phyloP scores from a whole-genome alignment of 2,113 vertebrate genomes.

The Larimichthys crocea region DNA sequence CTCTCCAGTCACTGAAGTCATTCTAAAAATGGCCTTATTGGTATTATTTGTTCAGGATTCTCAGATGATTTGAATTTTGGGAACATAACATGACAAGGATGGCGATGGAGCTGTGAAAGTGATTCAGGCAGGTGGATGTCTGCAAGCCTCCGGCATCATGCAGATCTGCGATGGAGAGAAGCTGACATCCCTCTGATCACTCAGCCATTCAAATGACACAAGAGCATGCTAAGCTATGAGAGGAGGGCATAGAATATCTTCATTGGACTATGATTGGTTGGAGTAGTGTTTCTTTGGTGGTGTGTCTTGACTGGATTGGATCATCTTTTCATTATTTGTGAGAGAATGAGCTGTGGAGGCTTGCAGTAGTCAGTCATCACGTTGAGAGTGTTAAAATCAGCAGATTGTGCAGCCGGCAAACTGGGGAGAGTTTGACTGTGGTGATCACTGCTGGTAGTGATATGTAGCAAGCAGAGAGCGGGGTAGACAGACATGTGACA shows the following conservation, averaged over 20 bases:
- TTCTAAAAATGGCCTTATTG: background rate
- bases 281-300: background rate
- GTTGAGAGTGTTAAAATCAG: background rate
- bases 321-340: background rate
- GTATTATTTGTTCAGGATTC: background rate
- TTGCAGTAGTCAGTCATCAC: background rate
- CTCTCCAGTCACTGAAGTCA: background rate
- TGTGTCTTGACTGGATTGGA: background rate
- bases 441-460: background rate
- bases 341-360: background rate
- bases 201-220: slow-evolving; percentile 15
- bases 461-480: background rate
- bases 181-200: slow-evolving; percentile 20
- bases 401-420: background rate
- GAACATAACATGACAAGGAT: background rate
- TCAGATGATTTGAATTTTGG: background rate
- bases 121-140: slow-evolving; percentile 29
- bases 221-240: background rate
- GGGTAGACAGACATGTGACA: background rate
- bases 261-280: no score
- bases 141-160: slow-evolving; percentile 31
- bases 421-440: background rate
- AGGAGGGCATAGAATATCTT: no score
- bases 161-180: slow-evolving; percentile 34
- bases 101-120: slow-evolving; percentile 14